These are phyloP conservation scores for Elegia similella DNA, from an alignment of 2,888 invertebrate genomes.

Conservation along the genomic window DNA sequence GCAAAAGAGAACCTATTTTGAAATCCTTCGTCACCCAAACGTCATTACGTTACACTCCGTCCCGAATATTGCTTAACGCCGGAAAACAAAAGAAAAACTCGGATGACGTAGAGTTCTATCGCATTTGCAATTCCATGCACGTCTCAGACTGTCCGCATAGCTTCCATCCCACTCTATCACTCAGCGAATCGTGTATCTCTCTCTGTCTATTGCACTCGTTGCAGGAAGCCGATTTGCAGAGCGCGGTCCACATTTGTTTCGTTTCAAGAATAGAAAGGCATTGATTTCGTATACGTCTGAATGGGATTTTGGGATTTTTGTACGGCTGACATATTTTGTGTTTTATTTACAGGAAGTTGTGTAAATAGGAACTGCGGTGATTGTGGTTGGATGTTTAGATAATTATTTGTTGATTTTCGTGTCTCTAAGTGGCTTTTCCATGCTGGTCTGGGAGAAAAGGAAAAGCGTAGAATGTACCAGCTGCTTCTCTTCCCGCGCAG, in stretches of 20 bases:
- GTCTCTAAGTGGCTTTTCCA: no score
- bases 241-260: slow-evolving; percentile 14
- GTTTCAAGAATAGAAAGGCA: slow-evolving; percentile 14
- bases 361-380: not conserved
- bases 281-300: slow-evolving; percentile 12
- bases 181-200: not conserved
- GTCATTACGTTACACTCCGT: slow-evolving; percentile 17
- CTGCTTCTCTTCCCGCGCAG: no score
- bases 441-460: no score
- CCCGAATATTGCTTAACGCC: slow-evolving; percentile 19
- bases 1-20: not conserved
- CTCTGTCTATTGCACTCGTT: slow-evolving; percentile 16
- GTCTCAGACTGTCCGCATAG: slow-evolving; percentile 68
- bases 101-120: slow-evolving; percentile 22
- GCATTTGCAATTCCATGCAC: slow-evolving; percentile 70
- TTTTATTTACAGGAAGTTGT: not conserved
- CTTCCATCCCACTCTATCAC: slow-evolving; percentile 39
- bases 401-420: no score
- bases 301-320: slow-evolving; percentile 15
- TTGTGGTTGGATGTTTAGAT: not conserved
- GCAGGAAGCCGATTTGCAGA: slow-evolving; percentile 17
- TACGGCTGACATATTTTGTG: slow-evolving; percentile 3
- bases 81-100: slow-evolving; percentile 21
- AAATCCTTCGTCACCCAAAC: not conserved
- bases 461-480: no score